phyloP scores from a whole-genome alignment of 2,888 invertebrate species.

The Brassicogethes aeneus region DNA sequence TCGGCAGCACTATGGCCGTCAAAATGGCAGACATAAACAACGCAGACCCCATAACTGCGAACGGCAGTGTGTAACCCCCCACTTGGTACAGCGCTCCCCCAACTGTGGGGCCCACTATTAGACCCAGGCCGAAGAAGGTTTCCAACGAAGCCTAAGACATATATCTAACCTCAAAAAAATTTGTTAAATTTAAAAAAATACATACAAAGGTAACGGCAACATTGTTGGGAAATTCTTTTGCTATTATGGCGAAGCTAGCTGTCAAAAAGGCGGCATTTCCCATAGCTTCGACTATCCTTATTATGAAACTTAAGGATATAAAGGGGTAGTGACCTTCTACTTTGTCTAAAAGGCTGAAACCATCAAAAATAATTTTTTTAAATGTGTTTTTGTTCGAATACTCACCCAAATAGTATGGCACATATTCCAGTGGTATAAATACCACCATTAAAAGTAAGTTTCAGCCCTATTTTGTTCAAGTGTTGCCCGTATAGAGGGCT shows the following conservation, averaged over 20 bases:
- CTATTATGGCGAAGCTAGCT: constrained; percentile 79
- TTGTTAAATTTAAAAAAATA: constrained; percentile 18
- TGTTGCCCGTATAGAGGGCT: constrained; percentile 77
- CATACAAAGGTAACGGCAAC: constrained; percentile 79
- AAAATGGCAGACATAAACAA: constrained; percentile 67
- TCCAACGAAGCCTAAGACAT: constrained; percentile 62
- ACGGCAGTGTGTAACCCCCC: constrained; percentile 74
- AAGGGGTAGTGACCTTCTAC: constrained; percentile 63
- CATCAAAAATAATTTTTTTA: constrained; percentile 22
- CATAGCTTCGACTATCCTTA: constrained; percentile 74
- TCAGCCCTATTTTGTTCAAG: constrained; percentile 69
- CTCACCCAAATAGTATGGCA: constrained; percentile 73
- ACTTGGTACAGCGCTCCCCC: constrained; percentile 75
- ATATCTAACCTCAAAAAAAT: too few relatives aligned
- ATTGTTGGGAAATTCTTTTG: constrained; percentile 79
- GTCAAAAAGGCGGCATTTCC: constrained; percentile 82
- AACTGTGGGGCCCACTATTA: constrained; percentile 85
- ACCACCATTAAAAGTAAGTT: constrained; percentile 71
- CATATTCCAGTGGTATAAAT: constrained; percentile 76
- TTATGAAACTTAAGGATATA: constrained; percentile 67
- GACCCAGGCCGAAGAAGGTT: constrained; percentile 78
- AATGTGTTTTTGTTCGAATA: constrained; percentile 5
- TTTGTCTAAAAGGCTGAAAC: constrained; percentile 60
- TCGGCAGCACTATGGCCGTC: constrained; percentile 64
- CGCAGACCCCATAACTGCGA: constrained; percentile 67